Conservation (phyloP, 2,888 invertebrate genomes). For the Andrena bicolor region DNA sequence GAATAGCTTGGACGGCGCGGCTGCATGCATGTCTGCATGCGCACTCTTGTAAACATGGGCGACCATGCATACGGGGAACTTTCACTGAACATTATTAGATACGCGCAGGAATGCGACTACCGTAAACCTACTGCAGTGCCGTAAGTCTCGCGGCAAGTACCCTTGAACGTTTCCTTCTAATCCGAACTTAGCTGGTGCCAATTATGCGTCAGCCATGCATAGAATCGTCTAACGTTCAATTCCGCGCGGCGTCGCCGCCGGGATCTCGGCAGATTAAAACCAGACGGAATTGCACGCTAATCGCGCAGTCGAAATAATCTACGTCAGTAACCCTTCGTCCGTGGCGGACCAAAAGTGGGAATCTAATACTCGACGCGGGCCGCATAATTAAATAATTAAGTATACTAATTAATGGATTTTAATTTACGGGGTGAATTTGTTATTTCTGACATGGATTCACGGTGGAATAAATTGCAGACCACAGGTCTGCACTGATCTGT, state of each 20-base stretch:
- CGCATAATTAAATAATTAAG: too few species aligned
- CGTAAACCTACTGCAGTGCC: constrained; percentile 76
- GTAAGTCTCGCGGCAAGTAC: constrained; percentile 56
- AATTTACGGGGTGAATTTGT: too few species aligned
- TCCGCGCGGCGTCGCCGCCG: not conserved
- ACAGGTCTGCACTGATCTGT: too few species aligned
- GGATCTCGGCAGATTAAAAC: too few species aligned
- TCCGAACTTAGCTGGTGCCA: not conserved
- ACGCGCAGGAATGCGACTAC: constrained; percentile 84
- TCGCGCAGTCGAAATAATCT: too few species aligned
- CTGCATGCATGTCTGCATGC: constrained; percentile 67
- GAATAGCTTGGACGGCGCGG: constrained; percentile 42
- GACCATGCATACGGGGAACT: constrained; percentile 80
- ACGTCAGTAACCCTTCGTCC: too few species aligned
- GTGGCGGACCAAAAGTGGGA: too few species aligned
- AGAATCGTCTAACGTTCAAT: constrained; percentile 1
- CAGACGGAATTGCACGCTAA: too few species aligned
- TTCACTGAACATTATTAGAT: constrained; percentile 84
- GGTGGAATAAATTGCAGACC: too few species aligned
- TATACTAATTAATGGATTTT: too few species aligned
- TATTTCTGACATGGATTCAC: too few species aligned
- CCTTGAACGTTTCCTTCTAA: constrained; percentile 31
- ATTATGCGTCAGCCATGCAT: constrained; percentile 18
- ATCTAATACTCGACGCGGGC: too few species aligned
- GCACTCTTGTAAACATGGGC: constrained; percentile 78